phyloP scores from a whole-genome alignment of 2,113 vertebrate species.

The Chaetops frenatus region DNA sequence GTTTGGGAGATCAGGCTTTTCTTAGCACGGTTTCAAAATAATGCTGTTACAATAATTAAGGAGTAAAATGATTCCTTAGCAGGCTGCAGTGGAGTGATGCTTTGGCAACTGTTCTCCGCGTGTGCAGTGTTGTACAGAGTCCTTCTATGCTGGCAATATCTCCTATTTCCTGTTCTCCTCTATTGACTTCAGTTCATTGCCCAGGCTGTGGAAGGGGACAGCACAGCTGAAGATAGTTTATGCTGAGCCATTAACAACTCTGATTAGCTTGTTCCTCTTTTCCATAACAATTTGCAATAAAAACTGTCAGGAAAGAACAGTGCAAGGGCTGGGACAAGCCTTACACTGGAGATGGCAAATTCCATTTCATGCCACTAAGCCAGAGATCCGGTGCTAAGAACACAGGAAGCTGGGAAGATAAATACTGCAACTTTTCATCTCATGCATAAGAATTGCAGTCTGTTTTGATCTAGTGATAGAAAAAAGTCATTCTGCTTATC shows the following conservation, averaged over 20 bases:
- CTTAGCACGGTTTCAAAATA: neutral
- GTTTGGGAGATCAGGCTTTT: neutral
- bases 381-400: conserved; percentile 28
- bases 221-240: neutral
- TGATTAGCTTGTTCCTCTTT: neutral
- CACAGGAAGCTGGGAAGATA: conserved; percentile 35
- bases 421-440: conserved; percentile 57
- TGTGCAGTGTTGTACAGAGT: neutral
- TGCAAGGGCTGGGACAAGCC: neutral
- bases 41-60: neutral
- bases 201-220: neutral
- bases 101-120: neutral
- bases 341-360: neutral
- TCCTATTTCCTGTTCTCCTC: neutral
- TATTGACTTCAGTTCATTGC: neutral
- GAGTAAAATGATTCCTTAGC: neutral
- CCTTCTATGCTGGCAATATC: neutral
- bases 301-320: neutral
- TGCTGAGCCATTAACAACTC: neutral
- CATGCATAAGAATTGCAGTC: conserved; percentile 60
- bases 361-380: conserved; percentile 36
- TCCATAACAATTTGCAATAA: neutral
- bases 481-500: conserved; percentile 61
- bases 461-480: conserved; percentile 60
- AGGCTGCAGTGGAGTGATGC: neutral